Base-by-base conservation (phyloP, 1,140 invertebrate species). In the Euglossa dilemma region DNA sequence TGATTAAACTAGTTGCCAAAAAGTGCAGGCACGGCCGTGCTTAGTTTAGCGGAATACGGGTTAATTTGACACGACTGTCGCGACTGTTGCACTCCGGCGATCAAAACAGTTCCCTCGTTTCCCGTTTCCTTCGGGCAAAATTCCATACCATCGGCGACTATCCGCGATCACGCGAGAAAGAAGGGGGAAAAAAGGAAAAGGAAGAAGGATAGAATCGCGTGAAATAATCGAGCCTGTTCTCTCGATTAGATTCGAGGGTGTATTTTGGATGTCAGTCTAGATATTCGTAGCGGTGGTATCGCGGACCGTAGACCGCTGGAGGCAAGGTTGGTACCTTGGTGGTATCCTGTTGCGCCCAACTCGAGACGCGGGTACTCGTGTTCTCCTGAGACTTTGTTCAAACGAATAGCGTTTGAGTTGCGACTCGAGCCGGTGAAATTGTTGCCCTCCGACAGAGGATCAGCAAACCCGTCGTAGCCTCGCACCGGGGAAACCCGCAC, bases 1-100 rank as follows among this genome's bases (percentile, higher is more conserved):
- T 85, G 84, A 87, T 87, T 85, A 87, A 87, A 87, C 80, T 79
- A 79, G 84, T 87, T 83, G 84, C 75, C 74, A 74, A 74, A 75
- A 82, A 77, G 52, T 78, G 67, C 67, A 50, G 9, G 25, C 36
- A 7, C 43, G 57, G 7, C 59, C 6, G 69, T 47, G 76, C 57
- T 80, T 59, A 69, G 47, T 77, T 71, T 66, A 28, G 8, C 18
- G 67, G 12, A 63, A 54, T 16, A 61, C 25, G 12, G 6, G 18
- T 71, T 78, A 43, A 69, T 52, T 78, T 47, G 66, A 69, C 73
- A 36, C 45, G 28, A 11, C 14, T 75, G 57, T 75, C 57, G n/a
- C 43, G 9, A 45, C 7, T 45, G 52, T 47, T 57, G 25, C 28
- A 25, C 23, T 12, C 23, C 2, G 14, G 20, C 20, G 54, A 64